Evolutionary conservation across 1,140 invertebrate species (phyloP), one percentile per base, ranked within the genome.

Genomic region (Drosophila littoralis): DNA sequence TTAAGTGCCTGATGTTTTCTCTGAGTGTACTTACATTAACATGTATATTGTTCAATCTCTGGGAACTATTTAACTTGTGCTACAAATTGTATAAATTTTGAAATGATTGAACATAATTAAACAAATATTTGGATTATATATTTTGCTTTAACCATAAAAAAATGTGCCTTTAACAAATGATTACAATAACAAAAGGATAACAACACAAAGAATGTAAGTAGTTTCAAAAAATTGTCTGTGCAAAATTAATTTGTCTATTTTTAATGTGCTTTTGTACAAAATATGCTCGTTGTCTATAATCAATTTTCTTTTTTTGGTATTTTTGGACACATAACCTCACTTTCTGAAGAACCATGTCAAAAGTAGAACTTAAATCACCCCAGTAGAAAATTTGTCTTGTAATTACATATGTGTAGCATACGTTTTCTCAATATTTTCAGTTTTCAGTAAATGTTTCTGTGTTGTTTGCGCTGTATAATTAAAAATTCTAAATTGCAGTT

Each of bases 201-300:
- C 81, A 85, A 84, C 75, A 52, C 81, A 36, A 91, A 91, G 89
- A 89, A 91, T 85, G 89, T 91, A 91, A 91, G 89, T 91, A 91
- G 89, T 74, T 73, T 80, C 81, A 43, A 61, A 72, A 75, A 81
- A 68, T 51, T 66, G 15, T 28, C 35, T 61, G 46, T 68, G 32
- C 9, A 52, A 45, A 57, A 22, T 48, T 63, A 22, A 57, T 33
- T 66, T 32, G 22, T 50, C 7, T 50, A 38, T 67, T 17, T 22
- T 52, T 42, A 45, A 66, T 69, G 45, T 82, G 69, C 75, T 81
- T 82, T 48, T 85, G 75, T 85, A 75, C 22, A 51, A 68, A 50
- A 32, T 66, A 28, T 22, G 59, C 63, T 76, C 59, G 54, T 61
- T 22, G 45, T 66, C n/a, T 61, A 42, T 22, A 51, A 15, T 7